Base-by-base conservation (phyloP, 2,888 invertebrate species). In the Epinotia demarniana region DNA sequence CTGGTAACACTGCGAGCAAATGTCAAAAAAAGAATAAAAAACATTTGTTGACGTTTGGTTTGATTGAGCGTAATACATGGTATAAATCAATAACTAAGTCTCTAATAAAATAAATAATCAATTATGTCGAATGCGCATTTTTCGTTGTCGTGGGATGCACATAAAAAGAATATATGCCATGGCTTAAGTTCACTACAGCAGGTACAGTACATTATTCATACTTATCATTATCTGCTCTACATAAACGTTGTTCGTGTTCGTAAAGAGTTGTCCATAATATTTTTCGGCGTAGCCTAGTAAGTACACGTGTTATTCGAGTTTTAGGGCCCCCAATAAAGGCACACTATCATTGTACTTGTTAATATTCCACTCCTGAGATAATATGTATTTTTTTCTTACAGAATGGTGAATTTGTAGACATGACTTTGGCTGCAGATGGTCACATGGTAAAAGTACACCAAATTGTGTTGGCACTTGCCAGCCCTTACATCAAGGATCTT, bases 321-420 rank as follows among this genome's bases (percentile, higher is more conserved):
- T 53, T n/a, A 53, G 13, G 53, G 8, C 53, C n/a, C 53, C 53
- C 16, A 53, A 53, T 6, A 49, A 16, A 4, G 13, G 49, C 23
- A 27, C 23, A 3, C 23, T 27, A 27, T 27, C 23, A 27, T 27
- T 49, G 6, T 16, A 16, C 13, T 16, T 13, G 16, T 53, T 53
- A n/a, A 8, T 13, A 53, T 53, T 53, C 53, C 8, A n/a, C 49
- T 49, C 49, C 39, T n/a, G 53, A n/a, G 6, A n/a, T 49, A 18
- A 49, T 23, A 16, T 23, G 43, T 2, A 8, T 18, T 23, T 12
- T 72, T 73, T 72, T 69, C 39, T 84, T 84, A 39, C 84, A 94
- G 94, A 92, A 90, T 84, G 92, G 89, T 76, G 93, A 93, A 77
- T 93, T 94, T 83, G 94, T 94, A 49, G 94, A 94, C 75, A 90